Base-by-base conservation (phyloP, 2,888 invertebrate species). In the Volucella inflata region DNA sequence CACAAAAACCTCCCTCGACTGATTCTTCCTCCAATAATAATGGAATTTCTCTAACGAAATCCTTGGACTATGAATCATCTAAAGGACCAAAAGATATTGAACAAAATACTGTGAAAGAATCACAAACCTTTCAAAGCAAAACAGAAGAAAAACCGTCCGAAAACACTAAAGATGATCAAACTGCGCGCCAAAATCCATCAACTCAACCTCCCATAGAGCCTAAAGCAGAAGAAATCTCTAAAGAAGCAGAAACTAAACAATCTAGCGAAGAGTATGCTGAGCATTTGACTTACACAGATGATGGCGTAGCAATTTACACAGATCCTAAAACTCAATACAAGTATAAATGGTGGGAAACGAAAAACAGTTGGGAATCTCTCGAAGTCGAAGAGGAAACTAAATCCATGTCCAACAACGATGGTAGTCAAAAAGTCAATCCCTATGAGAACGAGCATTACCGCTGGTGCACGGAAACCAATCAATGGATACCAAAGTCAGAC, bases 291-390 rank as follows among this genome's bases (percentile, higher is more conserved):
- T 96, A 96, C 89, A 89, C 87, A 14, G 94, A 95, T 90, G 95
- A 94, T 42, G 94, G 95, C 77, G 91, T 93, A 83, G 96, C 96
- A 30, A 93, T 96, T 87, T 96, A 96, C 88, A 96, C 95, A 17
- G 96, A 97, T 90, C 96, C 96, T 36, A 91, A 92, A 74, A 94
- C 94, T 16, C 94, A 95, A 53, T 94, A 94, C 87, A 94, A 95
- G 90, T 96, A 95, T 89, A 93, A 93, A 88, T 96, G 95, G 95
- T 93, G 93, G 88, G 90, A 92, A 68, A 91, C 91, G 12, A 90
- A 92, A 40, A 94, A 93, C 88, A 90, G 93, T 50, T 94, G 94
- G 94, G 90, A 90, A 53, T 88, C 91, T 0, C 89, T 91, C 79
- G 88, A 88, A 17, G 65, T 91, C 79, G 88, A 88, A 17, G 65